A percentile compares a stretch with the other conserved stretches of the same genome.
Evolutionary conservation across 1,140 invertebrate species (phyloP).

Genomic region (Drosophila novamexicana): DNA sequence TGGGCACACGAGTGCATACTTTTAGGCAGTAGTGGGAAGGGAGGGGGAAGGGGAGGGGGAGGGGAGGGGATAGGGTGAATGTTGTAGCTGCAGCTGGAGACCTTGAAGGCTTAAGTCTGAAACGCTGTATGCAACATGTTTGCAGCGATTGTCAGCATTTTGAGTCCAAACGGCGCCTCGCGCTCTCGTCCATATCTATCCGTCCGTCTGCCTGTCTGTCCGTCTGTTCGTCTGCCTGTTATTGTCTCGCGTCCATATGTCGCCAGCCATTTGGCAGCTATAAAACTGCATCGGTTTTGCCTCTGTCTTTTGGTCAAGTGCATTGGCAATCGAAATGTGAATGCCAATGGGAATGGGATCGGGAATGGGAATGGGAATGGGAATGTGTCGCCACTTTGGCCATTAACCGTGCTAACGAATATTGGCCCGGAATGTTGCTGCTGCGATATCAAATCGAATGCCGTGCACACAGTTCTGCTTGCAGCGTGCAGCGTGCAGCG

Average conservation of each 20-base stretch:
- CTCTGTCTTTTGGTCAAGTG: conserved; percentile 46
- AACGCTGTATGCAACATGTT: not conserved
- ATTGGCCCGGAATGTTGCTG: conserved; percentile 39
- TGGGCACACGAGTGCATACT: conserved; percentile 47
- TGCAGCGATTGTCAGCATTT: not conserved
- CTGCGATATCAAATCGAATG: conserved; percentile 20
- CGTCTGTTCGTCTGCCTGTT: conserved; percentile 22
- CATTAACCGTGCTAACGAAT: conserved; percentile 71
- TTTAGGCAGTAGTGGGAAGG: not conserved
- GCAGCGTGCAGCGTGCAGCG: not conserved
- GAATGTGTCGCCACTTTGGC: conserved; percentile 41
- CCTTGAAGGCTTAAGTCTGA: not conserved
- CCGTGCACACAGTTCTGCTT: too few species aligned
- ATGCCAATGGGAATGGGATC: conserved; percentile 1
- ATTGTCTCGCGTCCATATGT: conserved; percentile 72
- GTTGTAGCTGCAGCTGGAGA: too few species aligned
- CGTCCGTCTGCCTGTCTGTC: too few species aligned
- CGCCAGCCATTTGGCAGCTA: conserved; percentile 60
- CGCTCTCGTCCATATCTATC: not conserved
- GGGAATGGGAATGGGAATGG: conserved; percentile 32
- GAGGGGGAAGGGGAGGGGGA: too few species aligned
- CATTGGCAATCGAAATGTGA: conserved; percentile 39
- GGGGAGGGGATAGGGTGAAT: too few species aligned
- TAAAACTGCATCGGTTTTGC: conserved; percentile 43
- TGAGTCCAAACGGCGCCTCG: conserved; percentile 14